These are phyloP conservation scores for Dione juno DNA, from an alignment of 2,888 invertebrate species.

Conservation along the genomic window DNA sequence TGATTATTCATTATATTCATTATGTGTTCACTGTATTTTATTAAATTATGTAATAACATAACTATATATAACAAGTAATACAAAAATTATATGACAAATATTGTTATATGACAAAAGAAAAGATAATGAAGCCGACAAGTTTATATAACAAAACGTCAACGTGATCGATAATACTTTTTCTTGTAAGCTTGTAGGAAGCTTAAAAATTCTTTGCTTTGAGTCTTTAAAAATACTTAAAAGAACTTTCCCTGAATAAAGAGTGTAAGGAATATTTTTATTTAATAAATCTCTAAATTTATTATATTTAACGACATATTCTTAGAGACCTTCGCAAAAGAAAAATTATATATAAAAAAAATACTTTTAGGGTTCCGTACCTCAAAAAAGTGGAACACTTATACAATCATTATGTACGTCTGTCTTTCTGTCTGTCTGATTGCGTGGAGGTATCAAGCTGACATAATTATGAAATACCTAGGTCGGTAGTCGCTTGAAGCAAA, in stretches of 20 bases:
- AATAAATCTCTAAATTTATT: background rate
- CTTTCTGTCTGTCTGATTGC: no score
- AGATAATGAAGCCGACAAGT: slow-evolving; percentile 1
- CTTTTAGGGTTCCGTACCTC: no score
- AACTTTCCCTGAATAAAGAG: background rate
- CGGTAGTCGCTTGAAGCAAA: no score
- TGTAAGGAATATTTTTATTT: background rate
- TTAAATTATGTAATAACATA: no score
- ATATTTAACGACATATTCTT: background rate
- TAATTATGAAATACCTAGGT: no score
- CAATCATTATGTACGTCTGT: no score
- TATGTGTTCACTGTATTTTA: no score
- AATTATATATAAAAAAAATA: no score
- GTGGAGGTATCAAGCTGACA: no score
- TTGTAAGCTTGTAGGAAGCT: slow-evolving; percentile 22
- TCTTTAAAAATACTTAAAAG: slow-evolving; percentile 18
- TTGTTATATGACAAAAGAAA: slow-evolving; percentile 8
- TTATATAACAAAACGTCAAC: slow-evolving; percentile 9
- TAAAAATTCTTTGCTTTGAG: slow-evolving; percentile 27
- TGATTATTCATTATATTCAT: no score
- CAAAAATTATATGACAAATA: background rate
- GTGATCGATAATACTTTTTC: slow-evolving; percentile 18
- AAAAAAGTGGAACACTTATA: no score
- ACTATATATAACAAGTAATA: background rate
- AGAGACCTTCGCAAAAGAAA: no score